phyloP scores from a whole-genome alignment of 2,797 vertebrate genomes.

The Anguilla megastoma region DNA sequence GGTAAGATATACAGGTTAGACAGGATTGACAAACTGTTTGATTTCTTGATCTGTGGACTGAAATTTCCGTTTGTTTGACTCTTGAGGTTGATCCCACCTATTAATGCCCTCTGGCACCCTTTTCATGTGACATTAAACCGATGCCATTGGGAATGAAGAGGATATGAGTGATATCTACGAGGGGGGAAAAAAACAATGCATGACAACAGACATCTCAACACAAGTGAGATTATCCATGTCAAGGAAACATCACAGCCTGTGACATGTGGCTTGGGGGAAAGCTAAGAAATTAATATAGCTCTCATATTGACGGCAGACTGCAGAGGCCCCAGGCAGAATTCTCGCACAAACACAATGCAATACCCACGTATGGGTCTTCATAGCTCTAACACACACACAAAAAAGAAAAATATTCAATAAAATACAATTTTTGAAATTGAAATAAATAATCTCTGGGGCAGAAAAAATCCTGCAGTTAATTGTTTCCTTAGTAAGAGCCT shows the following conservation, averaged over 20 bases:
- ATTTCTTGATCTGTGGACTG: background rate
- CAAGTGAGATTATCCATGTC: conserved; percentile 56
- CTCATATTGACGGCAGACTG: conserved; percentile 46
- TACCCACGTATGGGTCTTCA: conserved; percentile 50
- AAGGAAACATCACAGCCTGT: conserved; percentile 46
- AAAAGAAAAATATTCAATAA: conserved; percentile 30
- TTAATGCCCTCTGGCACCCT: conserved; percentile 10
- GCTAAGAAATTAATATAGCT: conserved; percentile 50
- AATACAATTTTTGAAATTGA: conserved; percentile 53
- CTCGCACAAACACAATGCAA: conserved; percentile 49
- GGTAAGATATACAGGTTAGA: background rate
- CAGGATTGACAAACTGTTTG: background rate
- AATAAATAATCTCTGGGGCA: conserved; percentile 59
- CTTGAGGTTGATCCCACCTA: background rate
- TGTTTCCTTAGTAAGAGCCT: conserved; percentile 45
- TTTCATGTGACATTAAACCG: conserved; percentile 27
- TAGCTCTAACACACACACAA: conserved; percentile 29
- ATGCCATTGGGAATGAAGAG: conserved; percentile 30
- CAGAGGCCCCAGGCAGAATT: conserved; percentile 40
- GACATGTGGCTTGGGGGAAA: conserved; percentile 51
- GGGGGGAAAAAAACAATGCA: conserved; percentile 32
- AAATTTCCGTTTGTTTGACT: conserved; percentile 5
- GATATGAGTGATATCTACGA: conserved; percentile 44
- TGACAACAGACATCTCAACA: conserved; percentile 46
- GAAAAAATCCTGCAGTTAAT: conserved; percentile 51